A percentile compares a stretch with the other conserved stretches of the same genome.
These are phyloP conservation scores for Neostethus bicornis DNA, from an alignment of 2,797 vertebrate species.

Conservation along the genomic window DNA sequence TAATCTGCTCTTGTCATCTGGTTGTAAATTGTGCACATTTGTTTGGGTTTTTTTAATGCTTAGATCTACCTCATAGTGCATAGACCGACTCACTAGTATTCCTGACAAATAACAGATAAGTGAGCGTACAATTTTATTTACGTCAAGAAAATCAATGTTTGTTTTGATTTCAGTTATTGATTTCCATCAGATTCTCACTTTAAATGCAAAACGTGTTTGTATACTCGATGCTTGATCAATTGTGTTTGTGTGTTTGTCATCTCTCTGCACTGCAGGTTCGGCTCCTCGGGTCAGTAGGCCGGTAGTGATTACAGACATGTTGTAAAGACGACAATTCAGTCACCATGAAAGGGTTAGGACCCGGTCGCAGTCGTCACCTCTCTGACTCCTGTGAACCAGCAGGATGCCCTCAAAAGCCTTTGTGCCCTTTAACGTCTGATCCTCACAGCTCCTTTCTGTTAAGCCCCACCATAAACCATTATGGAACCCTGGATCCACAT, in stretches of 20 bases:
- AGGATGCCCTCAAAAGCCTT: slow-evolving; percentile 87
- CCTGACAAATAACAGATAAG: slow-evolving; percentile 7
- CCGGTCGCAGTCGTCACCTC: slow-evolving; percentile 93
- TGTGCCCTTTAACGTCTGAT: slow-evolving; percentile 83
- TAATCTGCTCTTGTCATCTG: slow-evolving; percentile 20
- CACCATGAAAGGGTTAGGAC: slow-evolving; percentile 97
- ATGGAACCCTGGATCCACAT: slow-evolving; percentile 87
- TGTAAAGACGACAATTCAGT: slow-evolving; percentile 68
- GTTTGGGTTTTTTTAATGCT: slow-evolving; percentile 34
- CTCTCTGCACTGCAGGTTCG: slow-evolving; percentile 64
- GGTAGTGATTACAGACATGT: slow-evolving; percentile 71
- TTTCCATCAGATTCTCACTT: neutral
- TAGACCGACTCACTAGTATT: slow-evolving; percentile 18
- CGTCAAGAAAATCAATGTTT: slow-evolving; percentile 10
- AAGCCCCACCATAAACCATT: slow-evolving; percentile 89
- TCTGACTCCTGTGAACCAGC: slow-evolving; percentile 93
- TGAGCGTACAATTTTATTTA: neutral
- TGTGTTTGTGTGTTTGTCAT: slow-evolving; percentile 17
- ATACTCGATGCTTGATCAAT: neutral
- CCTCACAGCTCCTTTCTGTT: slow-evolving; percentile 91
- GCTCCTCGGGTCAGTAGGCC: slow-evolving; percentile 63
- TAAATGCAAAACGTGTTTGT: neutral
- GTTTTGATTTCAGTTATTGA: slow-evolving; percentile 5
- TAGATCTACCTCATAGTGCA: slow-evolving; percentile 26
- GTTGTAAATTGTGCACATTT: slow-evolving; percentile 34